These are phyloP conservation scores for Tribolium freemani DNA, from an alignment of 2,888 invertebrate species.

Conservation along the genomic window DNA sequence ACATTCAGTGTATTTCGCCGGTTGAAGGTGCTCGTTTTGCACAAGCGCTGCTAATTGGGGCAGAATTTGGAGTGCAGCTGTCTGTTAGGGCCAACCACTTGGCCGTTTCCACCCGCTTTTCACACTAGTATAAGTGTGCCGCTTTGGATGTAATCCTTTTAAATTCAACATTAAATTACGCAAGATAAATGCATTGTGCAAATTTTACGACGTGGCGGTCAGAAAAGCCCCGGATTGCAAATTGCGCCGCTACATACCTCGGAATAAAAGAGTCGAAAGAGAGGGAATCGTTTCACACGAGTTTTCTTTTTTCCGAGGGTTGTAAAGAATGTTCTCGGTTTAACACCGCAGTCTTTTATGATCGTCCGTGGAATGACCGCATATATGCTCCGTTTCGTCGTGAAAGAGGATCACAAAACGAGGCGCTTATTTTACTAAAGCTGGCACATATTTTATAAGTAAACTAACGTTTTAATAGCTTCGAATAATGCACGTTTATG, in stretches of 20 bases:
- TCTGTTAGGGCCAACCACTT: conserved; percentile 13
- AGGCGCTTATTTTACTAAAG: conserved; percentile 28
- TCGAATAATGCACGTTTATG: conserved; percentile 30
- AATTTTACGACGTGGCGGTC: conserved; percentile 53
- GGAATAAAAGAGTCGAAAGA: conserved; percentile 23
- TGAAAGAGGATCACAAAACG: conserved; percentile 18
- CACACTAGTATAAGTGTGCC: conserved; percentile 26
- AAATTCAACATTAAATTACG: conserved; percentile 44
- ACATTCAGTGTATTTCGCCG: no score
- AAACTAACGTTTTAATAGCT: conserved; percentile 31
- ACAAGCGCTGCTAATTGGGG: no score
- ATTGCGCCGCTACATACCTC: conserved; percentile 48
- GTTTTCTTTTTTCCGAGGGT: conserved; percentile 18
- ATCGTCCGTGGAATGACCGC: conserved; percentile 33
- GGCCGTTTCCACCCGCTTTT: conserved; percentile 17
- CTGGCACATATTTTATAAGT: conserved; percentile 24
- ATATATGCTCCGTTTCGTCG: conserved; percentile 25
- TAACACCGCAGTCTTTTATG: conserved; percentile 38
- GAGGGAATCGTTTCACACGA: conserved; percentile 17
- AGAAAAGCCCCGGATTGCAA: conserved; percentile 50
- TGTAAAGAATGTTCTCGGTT: conserved; percentile 36
- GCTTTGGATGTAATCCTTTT: conserved; percentile 43
- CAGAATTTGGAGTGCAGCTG: neutral
- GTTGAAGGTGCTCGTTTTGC: no score
- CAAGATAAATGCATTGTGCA: conserved; percentile 51